Base-by-base conservation (phyloP, 1,140 invertebrate species). In the Dendroctonus ponderosae region DNA sequence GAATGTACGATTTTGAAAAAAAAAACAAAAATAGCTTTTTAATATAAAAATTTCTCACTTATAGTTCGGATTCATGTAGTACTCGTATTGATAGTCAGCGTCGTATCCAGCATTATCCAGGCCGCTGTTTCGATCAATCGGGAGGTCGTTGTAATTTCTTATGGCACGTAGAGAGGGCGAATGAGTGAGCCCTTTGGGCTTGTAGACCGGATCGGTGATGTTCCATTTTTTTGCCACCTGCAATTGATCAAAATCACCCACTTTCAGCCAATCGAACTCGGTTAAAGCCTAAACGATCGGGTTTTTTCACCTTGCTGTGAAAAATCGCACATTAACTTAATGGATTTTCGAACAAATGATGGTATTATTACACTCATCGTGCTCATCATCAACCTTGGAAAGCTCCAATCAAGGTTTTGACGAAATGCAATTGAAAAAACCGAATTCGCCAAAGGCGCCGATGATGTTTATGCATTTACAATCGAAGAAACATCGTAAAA, bases 111-210 rank as follows among this genome's bases (percentile, higher is more conserved):
- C 60, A 64, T 76, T 76, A 12, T 76, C 75, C 51, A 73, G 68
- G 8, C 66, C 66, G 11, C 57, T 56, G 9, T 38, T 39, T 46
- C 39, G 14, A 51, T 75, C 75, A 42, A 75, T 75, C 6, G 73
- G 70, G 41, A 77, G 63, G 56, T 75, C 75, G 62, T 75, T 72
- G 65, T 77, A 77, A 60, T 74, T 76, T 52, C 70, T 71, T 15
- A 77, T 73, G 9, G 75, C 76, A 51, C 73, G 68, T 61, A 77
- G 59, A n/a, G 74, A 76, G 15, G 74, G 76, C 14, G 72, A 70
- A 60, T 76, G 71, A 6, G 62, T 51, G 11, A 75, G 46, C 12
- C 50, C 26, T 62, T 73, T 75, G 39, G 71, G 70, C 58, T 71
- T 71, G 66, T 67, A 69, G 2, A 66, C 26, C 37, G 71, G 53